These are phyloP conservation scores for Garra rufa DNA, from an alignment of 2,113 vertebrate species.

Conservation along the genomic window DNA sequence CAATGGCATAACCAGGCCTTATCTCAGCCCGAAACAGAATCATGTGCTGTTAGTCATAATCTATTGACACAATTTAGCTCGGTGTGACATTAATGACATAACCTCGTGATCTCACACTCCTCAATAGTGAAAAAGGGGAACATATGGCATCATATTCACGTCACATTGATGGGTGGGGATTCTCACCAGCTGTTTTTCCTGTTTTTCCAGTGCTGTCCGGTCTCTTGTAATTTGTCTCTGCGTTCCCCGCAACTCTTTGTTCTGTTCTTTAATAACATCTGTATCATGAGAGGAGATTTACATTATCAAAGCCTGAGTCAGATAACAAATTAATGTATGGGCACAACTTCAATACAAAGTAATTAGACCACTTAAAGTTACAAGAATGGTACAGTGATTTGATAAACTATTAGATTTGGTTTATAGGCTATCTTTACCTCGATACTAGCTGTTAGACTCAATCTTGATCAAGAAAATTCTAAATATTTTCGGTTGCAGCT, in stretches of 20 bases:
- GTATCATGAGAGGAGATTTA: conserved; percentile 47
- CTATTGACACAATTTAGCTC: not conserved
- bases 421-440: not conserved
- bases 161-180: conserved; percentile 21
- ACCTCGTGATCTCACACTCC: conserved; percentile 23
- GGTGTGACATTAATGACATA: not conserved
- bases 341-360: not conserved
- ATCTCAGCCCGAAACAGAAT: not conserved
- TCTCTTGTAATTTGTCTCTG: conserved; percentile 88
- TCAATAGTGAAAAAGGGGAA: not conserved
- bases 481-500: not conserved
- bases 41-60: not conserved
- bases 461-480: not conserved
- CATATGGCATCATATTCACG: conserved; percentile 5
- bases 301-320: not conserved
- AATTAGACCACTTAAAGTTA: not conserved
- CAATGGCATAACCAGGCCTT: not conserved
- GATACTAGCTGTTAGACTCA: not conserved
- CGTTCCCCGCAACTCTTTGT: conserved; percentile 85
- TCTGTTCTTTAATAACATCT: conserved; percentile 92
- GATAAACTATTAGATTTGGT: not conserved
- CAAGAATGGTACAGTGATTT: not conserved
- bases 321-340: not conserved
- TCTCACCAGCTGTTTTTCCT: conserved; percentile 91
- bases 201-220: conserved; percentile 84